These are phyloP conservation scores for Channa striata DNA, from an alignment of 2,797 vertebrate genomes.

Conservation along the genomic window DNA sequence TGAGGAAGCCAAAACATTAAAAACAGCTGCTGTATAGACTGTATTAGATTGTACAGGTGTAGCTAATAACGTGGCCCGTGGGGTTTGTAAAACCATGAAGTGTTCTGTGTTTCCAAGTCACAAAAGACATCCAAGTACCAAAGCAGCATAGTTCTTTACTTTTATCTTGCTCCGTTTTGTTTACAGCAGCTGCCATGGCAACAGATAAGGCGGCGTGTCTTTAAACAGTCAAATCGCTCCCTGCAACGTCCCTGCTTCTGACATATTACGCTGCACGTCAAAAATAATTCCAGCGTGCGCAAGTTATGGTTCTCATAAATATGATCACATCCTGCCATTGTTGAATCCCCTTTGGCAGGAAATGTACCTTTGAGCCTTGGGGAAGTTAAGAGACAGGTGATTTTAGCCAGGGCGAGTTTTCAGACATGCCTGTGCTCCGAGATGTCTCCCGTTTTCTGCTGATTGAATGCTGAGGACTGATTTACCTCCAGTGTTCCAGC, in stretches of 20 bases:
- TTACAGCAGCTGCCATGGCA: slow-evolving; percentile 1
- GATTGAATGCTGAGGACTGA: slow-evolving; percentile 8
- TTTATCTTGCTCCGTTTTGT: background rate
- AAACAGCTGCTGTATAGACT: too few species aligned
- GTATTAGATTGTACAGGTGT: too few species aligned
- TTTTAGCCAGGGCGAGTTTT: background rate
- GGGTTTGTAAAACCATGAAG: too few species aligned
- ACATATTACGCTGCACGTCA: slow-evolving; percentile 1
- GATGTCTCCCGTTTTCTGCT: background rate
- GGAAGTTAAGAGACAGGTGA: background rate
- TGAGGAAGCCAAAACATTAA: too few species aligned
- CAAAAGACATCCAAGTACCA: background rate
- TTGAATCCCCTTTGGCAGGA: too few species aligned
- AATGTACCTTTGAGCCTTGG: background rate
- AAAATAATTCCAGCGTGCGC: background rate
- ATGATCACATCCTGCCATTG: background rate
- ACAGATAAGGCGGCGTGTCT: background rate
- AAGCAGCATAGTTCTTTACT: background rate
- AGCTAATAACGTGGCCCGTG: too few species aligned
- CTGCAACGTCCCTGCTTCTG: background rate
- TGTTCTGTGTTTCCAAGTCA: too few species aligned
- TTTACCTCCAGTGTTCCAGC: slow-evolving; percentile 6
- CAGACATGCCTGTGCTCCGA: background rate
- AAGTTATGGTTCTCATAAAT: background rate
- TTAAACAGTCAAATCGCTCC: background rate